These are phyloP conservation scores for Barypeithes pellucidus DNA, from an alignment of 2,888 invertebrate species.

Conservation along the genomic window DNA sequence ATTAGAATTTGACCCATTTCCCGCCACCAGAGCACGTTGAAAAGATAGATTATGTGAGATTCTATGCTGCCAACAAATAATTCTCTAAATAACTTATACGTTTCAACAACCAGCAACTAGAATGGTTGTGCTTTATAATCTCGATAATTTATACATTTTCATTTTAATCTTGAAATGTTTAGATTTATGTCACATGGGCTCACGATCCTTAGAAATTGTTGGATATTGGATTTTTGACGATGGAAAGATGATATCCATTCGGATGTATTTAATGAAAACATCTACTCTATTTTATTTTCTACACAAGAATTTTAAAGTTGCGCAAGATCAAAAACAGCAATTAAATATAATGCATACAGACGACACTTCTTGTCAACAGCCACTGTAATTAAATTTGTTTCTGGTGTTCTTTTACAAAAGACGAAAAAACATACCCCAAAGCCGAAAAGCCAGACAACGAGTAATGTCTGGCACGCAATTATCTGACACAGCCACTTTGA, in stretches of 20 bases:
- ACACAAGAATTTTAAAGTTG: too few species aligned
- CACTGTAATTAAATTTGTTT: slow-evolving; percentile 19
- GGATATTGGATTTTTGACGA: too few species aligned
- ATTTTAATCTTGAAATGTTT: neutral
- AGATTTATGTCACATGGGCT: neutral
- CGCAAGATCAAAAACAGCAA: neutral
- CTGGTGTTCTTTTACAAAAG: slow-evolving; percentile 18
- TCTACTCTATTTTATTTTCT: too few species aligned
- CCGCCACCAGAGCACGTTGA: slow-evolving; percentile 15
- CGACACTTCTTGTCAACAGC: slow-evolving; percentile 8
- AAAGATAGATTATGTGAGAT: slow-evolving; percentile 37
- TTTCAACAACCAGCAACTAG: slow-evolving; percentile 12
- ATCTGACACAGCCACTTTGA: slow-evolving; percentile 39
- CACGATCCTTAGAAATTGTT: too few species aligned
- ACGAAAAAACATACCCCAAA: slow-evolving; percentile 26
- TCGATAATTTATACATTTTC: neutral
- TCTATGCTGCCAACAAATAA: slow-evolving; percentile 30
- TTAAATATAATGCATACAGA: neutral
- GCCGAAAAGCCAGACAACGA: slow-evolving; percentile 36
- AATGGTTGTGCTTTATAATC: slow-evolving; percentile 5
- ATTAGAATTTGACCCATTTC: slow-evolving; percentile 39
- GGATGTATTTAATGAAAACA: too few species aligned
- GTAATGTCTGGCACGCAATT: slow-evolving; percentile 32
- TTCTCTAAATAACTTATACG: slow-evolving; percentile 26
- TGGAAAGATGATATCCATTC: too few species aligned